Evolutionary conservation across 2,797 vertebrate species (phyloP).

Genomic region (Trachurus trachurus): DNA sequence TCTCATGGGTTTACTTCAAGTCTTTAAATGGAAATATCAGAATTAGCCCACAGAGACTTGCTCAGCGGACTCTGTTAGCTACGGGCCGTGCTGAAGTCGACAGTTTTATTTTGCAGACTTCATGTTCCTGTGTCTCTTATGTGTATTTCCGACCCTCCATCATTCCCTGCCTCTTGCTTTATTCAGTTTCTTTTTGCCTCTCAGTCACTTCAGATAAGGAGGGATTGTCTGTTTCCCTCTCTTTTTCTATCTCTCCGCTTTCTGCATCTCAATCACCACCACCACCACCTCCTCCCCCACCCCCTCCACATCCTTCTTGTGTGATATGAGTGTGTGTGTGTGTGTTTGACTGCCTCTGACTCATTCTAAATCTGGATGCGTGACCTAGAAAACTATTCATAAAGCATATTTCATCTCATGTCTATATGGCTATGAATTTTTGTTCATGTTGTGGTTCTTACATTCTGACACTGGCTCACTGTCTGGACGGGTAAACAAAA

Average conservation of each 20-base stretch:
- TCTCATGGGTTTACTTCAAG: not conserved
- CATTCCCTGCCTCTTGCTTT: conserved; percentile 6
- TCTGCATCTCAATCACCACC: conserved; percentile 65
- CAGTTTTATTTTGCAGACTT: conserved; percentile 27
- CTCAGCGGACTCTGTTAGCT: not conserved
- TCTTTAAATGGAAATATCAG: not conserved
- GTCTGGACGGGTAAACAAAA: not conserved
- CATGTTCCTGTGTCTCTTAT: conserved; percentile 17
- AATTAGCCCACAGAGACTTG: not conserved
- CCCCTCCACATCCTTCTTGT: conserved; percentile 10
- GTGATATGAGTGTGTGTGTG: not conserved
- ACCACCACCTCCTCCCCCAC: conserved; percentile 1
- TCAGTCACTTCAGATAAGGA: conserved; percentile 43
- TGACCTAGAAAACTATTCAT: conserved; percentile 65
- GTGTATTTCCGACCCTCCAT: conserved; percentile 14
- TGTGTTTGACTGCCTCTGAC: conserved; percentile 39
- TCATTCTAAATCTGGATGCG: conserved; percentile 57
- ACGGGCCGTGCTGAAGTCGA: conserved; percentile 5
- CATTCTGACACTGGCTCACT: not conserved
- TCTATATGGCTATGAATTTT: conserved; percentile 23
- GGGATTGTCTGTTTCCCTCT: conserved; percentile 27
- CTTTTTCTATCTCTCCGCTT: conserved; percentile 24
- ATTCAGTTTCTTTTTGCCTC: conserved; percentile 34
- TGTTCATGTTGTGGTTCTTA: not conserved
- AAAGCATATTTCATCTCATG: conserved; percentile 35